phyloP scores from a whole-genome alignment of 2,113 vertebrate species.

The Pterophyllum scalare region DNA sequence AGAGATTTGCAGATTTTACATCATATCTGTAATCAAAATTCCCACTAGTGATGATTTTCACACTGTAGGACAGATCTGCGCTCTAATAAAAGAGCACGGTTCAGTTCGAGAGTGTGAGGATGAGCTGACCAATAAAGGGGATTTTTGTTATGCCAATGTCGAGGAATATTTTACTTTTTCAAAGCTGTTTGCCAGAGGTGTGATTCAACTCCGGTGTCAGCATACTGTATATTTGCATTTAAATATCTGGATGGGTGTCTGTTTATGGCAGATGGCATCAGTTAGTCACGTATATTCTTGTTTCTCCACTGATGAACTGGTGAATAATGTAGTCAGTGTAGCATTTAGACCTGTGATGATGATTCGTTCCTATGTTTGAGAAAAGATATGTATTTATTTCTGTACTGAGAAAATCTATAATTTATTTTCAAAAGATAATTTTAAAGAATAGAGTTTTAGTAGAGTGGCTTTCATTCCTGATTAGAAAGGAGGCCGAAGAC shows the following conservation, averaged over 20 bases:
- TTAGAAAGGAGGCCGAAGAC: conserved; percentile 41
- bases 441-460: conserved; percentile 69
- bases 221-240: conserved; percentile 71
- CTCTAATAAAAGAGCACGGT: conserved; percentile 29
- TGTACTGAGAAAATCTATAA: conserved; percentile 72
- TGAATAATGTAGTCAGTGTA: conserved; percentile 68
- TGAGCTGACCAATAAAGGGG: neutral
- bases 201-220: conserved; percentile 53
- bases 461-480: conserved; percentile 62
- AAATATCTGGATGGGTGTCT: conserved; percentile 66
- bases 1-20: neutral
- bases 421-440: conserved; percentile 74
- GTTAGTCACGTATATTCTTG: conserved; percentile 64
- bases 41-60: conserved; percentile 5
- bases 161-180: conserved; percentile 42
- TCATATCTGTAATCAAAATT: conserved; percentile 10
- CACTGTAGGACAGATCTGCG: neutral
- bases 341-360: conserved; percentile 69
- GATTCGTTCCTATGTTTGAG: conserved; percentile 71
- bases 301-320: conserved; percentile 56
- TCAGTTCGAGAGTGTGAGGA: conserved; percentile 11
- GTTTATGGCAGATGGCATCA: conserved; percentile 62
- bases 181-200: conserved; percentile 57
- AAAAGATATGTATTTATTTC: conserved; percentile 79
- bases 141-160: conserved; percentile 36